Conservation (phyloP, 2,113 vertebrate species). For the Lutjanus erythropterus region DNA sequence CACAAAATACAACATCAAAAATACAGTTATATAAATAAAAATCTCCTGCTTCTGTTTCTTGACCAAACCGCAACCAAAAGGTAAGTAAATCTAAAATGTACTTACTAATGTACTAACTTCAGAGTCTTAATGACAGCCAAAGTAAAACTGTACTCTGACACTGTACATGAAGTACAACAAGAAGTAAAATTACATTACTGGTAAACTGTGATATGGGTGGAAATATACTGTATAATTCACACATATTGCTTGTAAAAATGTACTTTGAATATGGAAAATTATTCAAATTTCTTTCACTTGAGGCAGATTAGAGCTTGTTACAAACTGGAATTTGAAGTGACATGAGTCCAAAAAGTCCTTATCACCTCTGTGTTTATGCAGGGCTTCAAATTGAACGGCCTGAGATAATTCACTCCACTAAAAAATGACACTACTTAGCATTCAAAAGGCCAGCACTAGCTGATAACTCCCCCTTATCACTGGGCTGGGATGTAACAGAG, state of each 20-base stretch:
- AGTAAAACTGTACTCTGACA: not conserved
- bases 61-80: too few relatives aligned
- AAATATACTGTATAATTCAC: not conserved
- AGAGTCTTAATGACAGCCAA: not conserved
- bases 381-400: slow-evolving; percentile 10
- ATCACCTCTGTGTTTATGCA: slow-evolving; percentile 68
- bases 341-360: slow-evolving; percentile 59
- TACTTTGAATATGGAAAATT: not conserved
- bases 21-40: too few relatives aligned
- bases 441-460: slow-evolving; percentile 52
- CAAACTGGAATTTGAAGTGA: slow-evolving; percentile 44
- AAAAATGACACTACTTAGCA: slow-evolving; percentile 64
- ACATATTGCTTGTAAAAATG: not conserved
- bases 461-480: slow-evolving; percentile 69
- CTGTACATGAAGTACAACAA: not conserved
- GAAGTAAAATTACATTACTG: too few relatives aligned
- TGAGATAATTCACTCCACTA: slow-evolving; percentile 56
- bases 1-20: too few relatives aligned
- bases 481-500: slow-evolving; percentile 38
- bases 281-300: slow-evolving; percentile 25
- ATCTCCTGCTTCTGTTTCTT: too few relatives aligned
- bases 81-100: too few relatives aligned
- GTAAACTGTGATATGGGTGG: too few relatives aligned
- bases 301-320: slow-evolving; percentile 26
- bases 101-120: not conserved